Conservation (phyloP, 2,113 vertebrate genomes). For the Cephalopterus ornatus region DNA sequence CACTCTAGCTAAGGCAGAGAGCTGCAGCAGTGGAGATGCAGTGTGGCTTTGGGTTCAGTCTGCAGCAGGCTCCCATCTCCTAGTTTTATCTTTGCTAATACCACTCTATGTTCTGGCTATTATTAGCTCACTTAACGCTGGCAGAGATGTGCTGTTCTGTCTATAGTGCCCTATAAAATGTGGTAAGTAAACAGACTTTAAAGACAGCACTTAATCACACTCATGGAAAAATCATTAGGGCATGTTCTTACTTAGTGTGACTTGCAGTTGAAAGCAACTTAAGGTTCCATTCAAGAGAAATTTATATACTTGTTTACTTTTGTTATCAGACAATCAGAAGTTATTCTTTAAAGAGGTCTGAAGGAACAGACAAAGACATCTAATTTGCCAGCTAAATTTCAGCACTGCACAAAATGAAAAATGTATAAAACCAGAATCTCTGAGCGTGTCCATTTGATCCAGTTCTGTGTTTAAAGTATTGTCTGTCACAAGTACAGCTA, state of each 20-base stretch:
- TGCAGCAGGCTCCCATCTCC: neutral
- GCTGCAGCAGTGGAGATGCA: neutral
- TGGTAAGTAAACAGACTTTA: neutral
- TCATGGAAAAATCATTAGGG: conserved; percentile 11
- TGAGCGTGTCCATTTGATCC: neutral
- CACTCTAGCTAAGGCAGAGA: neutral
- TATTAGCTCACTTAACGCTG: neutral
- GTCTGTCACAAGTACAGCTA: neutral
- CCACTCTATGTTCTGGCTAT: neutral
- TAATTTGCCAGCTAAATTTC: neutral
- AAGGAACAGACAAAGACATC: neutral
- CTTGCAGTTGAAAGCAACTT: neutral
- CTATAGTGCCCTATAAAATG: neutral
- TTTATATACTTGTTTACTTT: neutral
- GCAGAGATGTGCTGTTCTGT: neutral
- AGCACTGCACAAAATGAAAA: neutral
- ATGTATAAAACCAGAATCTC: neutral
- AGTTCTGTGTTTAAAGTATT: neutral
- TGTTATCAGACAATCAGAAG: neutral
- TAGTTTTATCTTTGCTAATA: neutral
- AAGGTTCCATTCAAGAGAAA: neutral
- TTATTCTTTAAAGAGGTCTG: neutral
- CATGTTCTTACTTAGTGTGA: neutral
- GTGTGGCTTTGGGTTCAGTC: neutral
- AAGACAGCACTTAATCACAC: neutral